Conservation (phyloP, 1,140 invertebrate genomes). For the Drosophila auraria region DNA sequence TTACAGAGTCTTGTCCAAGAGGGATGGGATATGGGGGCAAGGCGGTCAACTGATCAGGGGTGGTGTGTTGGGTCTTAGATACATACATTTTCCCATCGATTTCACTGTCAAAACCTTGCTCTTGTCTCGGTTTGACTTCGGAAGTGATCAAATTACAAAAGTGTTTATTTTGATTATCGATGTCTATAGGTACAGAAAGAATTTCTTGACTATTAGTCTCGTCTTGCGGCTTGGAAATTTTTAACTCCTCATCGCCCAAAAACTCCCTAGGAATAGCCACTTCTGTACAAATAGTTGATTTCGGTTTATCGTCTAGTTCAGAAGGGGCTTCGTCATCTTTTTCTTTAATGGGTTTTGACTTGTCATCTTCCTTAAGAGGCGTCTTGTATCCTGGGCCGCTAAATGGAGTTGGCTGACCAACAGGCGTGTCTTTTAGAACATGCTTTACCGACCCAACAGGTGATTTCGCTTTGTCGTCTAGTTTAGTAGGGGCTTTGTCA, state of each 20-base stretch:
- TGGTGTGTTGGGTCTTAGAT: too few relatives aligned
- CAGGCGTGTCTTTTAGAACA: neutral
- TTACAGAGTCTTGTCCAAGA: neutral
- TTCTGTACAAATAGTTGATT: too few relatives aligned
- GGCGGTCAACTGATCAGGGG: neutral
- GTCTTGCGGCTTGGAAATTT: neutral
- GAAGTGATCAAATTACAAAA: too few relatives aligned
- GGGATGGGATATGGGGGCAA: neutral
- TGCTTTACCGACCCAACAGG: neutral
- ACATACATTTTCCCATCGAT: neutral
- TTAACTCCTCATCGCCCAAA: slow-evolving; percentile 12
- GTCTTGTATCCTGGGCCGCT: too few relatives aligned
- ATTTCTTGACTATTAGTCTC: neutral
- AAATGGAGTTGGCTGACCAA: neutral
- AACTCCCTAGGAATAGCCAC: neutral
- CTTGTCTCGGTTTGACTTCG: neutral
- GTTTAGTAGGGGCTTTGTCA: neutral
- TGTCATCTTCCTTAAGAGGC: too few relatives aligned
- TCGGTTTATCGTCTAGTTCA: neutral
- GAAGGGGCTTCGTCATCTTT: slow-evolving; percentile 3
- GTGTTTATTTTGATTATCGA: too few relatives aligned
- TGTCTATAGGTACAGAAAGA: too few relatives aligned
- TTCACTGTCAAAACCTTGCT: neutral
- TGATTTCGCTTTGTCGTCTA: slow-evolving; percentile 13
- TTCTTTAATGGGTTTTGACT: too few relatives aligned